Base-by-base conservation (phyloP, 1,140 invertebrate species). In the Nasonia longicornis region DNA sequence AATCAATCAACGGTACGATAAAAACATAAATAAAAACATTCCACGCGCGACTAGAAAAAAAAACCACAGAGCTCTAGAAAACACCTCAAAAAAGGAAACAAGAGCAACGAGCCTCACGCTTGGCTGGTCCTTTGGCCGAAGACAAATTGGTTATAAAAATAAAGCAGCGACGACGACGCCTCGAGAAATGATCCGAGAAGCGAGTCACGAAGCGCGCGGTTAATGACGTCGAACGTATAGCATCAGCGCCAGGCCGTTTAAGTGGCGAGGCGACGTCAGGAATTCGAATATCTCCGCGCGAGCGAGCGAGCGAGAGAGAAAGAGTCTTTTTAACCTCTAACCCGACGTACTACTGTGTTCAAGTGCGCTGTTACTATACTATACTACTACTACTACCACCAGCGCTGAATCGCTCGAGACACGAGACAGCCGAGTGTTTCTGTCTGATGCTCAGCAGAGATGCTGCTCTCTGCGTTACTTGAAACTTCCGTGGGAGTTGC, bases 261-360 rank as follows among this genome's bases (percentile, higher is more conserved):
- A 81, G 80, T 81, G 80, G 80, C 69, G 38, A 81, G 80, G 58
- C 80, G 80, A 81, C 80, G 80, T 81, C 35, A 71, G 73, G 73
- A 81, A 81, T 81, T 81, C 74, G 75, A 77, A 77, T 82, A 67
- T 71, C 63, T 16, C 8, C 63, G n/a, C 20, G 38, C 20, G 42
- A 26, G 26, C 26, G 26, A 26, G 26, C 38, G 20, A 14, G 35
- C 1, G 66, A 6, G 76, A 45, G 38, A 38, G 22, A 22, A 12
- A 70, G 38, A 71, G 26, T 63, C 72, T 81, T 76, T 81, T 81
- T 76, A 81, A 81, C 79, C 79, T 71, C 73, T 81, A 71, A 76
- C 79, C 73, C 58, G 26, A 38, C 14, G 26, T 67, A n/a, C 64
- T 67, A 10, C 64, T 67, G 26, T 22, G 26, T 52, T 79, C 70